These are phyloP conservation scores for Cyaniris semiargus DNA, from an alignment of 2,888 invertebrate species.

Conservation along the genomic window DNA sequence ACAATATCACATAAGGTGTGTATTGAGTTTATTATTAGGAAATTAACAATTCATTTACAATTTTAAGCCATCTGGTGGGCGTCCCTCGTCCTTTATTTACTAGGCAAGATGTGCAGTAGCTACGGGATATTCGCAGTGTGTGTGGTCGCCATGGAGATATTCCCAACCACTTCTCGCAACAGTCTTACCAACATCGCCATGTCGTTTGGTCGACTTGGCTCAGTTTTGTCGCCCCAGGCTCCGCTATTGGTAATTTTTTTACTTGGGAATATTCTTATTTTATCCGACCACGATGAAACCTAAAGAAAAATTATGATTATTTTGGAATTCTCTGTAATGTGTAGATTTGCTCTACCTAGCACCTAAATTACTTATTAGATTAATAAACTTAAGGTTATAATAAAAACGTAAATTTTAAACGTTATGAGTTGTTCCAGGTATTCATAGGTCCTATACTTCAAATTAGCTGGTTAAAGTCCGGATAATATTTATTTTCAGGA, in stretches of 20 bases:
- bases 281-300: background rate
- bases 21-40: no score
- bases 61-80: conserved; percentile 63
- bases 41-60: background rate
- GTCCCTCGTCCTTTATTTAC: conserved; percentile 77
- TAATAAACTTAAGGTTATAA: no score
- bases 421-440: no score
- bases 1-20: no score
- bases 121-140: conserved; percentile 83
- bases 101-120: conserved; percentile 84
- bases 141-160: conserved; percentile 85
- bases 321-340: no score
- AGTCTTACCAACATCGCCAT: conserved; percentile 83
- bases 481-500: conserved; percentile 49
- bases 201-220: conserved; percentile 83
- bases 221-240: conserved; percentile 84
- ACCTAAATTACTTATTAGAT: no score
- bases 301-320: background rate
- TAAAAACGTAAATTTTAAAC: no score
- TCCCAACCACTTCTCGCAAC: conserved; percentile 84
- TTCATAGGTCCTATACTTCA: no score
- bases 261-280: no score
- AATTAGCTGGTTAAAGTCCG: no score
- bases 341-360: no score
- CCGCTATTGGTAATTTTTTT: conserved; percentile 79